A percentile compares a stretch with the other conserved stretches of the same genome.
phyloP scores from a whole-genome alignment of 2,888 invertebrate species.

The Plagiodera versicolora region DNA sequence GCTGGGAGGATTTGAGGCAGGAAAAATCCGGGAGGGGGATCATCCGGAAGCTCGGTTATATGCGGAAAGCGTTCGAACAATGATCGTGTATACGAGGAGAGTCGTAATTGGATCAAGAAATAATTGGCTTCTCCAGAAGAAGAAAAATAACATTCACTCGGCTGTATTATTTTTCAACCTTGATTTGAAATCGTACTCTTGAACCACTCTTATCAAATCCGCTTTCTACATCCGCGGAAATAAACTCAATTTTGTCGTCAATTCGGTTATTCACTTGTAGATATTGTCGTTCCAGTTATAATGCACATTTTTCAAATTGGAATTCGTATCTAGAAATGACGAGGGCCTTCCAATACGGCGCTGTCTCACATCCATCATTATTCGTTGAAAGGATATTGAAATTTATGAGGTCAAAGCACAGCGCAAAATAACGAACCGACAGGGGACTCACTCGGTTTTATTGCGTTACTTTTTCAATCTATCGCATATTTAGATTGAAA shows the following conservation, averaged over 20 bases:
- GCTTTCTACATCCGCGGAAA: not conserved
- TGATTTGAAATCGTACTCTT: no score
- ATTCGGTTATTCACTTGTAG: not conserved
- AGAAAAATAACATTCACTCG: no score
- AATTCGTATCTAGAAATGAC: not conserved
- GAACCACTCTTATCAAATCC: not conserved
- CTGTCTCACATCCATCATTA: not conserved
- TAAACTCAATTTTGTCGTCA: not conserved
- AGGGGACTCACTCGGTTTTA: no score
- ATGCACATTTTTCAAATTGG: not conserved
- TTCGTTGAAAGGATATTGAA: not conserved
- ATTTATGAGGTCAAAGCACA: not conserved
- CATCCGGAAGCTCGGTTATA: not conserved
- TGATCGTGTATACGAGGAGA: not conserved
- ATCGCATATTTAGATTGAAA: no score
- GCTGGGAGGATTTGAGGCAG: not conserved
- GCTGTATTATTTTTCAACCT: no score
- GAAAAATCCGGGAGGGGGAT: not conserved
- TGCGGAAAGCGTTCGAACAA: not conserved
- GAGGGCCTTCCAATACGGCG: not conserved
- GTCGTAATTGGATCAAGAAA: no score
- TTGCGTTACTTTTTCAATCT: no score
- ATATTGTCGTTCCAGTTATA: not conserved
- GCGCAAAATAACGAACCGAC: no score
- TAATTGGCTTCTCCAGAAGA: no score